These are phyloP conservation scores for Argyra leucocephala DNA, from an alignment of 2,888 invertebrate species.

Conservation along the genomic window DNA sequence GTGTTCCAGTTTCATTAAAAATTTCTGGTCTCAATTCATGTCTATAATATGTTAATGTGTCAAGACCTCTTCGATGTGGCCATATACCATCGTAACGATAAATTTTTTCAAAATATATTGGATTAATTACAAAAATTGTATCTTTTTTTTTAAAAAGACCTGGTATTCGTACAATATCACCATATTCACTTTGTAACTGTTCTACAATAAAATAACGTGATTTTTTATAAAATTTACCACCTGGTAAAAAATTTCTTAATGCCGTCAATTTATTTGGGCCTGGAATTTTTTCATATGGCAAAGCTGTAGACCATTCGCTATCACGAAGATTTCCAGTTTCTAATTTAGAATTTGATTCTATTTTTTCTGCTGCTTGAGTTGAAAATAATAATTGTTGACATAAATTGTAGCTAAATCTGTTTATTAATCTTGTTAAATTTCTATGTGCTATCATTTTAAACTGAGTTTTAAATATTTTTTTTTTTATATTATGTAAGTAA, in stretches of 20 bases:
- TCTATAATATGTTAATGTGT: constrained; percentile 34
- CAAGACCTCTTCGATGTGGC: constrained; percentile 36
- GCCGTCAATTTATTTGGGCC: constrained; percentile 31
- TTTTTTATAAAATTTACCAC: constrained; percentile 18
- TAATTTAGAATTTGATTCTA: not conserved
- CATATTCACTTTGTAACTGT: constrained; percentile 24
- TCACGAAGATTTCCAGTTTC: not conserved
- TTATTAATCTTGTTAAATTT: no score
- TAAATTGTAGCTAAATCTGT: no score
- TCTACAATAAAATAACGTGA: not conserved
- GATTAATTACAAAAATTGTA: constrained; percentile 40
- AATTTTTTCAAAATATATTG: constrained; percentile 43
- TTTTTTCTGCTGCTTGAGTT: not conserved
- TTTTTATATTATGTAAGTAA: no score
- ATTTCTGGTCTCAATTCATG: constrained; percentile 27
- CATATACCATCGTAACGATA: constrained; percentile 39
- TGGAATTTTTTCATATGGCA: constrained; percentile 31
- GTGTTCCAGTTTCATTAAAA: constrained; percentile 25
- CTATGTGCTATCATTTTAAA: no score
- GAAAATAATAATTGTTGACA: not conserved
- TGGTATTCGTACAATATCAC: constrained; percentile 35
- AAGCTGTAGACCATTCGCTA: constrained; percentile 25
- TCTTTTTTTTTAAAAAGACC: constrained; percentile 27
- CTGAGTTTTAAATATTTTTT: no score
- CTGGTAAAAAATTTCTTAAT: constrained; percentile 32